Conservation (phyloP, 2,888 invertebrate genomes). For the Hydropsyche betteni region DNA sequence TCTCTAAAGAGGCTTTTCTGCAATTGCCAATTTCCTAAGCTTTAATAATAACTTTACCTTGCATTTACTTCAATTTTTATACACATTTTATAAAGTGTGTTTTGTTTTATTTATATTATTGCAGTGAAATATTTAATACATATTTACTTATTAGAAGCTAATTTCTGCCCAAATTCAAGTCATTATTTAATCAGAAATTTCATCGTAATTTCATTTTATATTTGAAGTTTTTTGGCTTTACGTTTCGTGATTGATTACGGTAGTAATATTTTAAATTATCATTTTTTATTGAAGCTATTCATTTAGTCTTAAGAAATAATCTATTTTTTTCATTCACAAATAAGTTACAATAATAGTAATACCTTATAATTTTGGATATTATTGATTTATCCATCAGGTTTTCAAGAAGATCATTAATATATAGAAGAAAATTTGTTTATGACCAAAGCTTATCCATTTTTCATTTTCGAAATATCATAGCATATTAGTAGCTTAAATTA, state of each 20-base stretch:
- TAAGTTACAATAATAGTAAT: neutral
- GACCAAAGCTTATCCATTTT: slow-evolving; percentile 34
- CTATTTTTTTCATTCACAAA: slow-evolving; percentile 14
- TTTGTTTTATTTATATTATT: neutral
- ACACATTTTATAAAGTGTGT: neutral
- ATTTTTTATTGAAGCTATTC: neutral
- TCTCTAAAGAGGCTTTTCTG: slow-evolving; percentile 8
- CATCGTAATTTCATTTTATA: no score
- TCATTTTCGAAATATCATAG: slow-evolving; percentile 23
- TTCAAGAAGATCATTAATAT: slow-evolving; percentile 59
- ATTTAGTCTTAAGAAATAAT: neutral
- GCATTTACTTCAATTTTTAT: slow-evolving; percentile 9
- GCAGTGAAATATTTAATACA: neutral
- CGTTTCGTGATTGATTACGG: no score
- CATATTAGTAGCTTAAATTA: neutral
- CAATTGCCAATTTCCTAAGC: slow-evolving; percentile 19
- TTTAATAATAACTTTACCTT: slow-evolving; percentile 23
- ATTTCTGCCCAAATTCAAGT: no score
- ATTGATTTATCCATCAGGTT: slow-evolving; percentile 60
- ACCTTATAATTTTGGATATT: slow-evolving; percentile 56
- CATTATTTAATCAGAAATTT: no score
- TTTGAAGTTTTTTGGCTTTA: no score
- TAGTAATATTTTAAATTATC: neutral
- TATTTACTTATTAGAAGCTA: neutral
- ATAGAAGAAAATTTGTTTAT: slow-evolving; percentile 50